Percentiles rank a stretch among this genome's conserved stretches.
Evolutionary conservation across 2,113 vertebrate species (phyloP).

Genomic region (Phyllostomus discolor): DNA sequence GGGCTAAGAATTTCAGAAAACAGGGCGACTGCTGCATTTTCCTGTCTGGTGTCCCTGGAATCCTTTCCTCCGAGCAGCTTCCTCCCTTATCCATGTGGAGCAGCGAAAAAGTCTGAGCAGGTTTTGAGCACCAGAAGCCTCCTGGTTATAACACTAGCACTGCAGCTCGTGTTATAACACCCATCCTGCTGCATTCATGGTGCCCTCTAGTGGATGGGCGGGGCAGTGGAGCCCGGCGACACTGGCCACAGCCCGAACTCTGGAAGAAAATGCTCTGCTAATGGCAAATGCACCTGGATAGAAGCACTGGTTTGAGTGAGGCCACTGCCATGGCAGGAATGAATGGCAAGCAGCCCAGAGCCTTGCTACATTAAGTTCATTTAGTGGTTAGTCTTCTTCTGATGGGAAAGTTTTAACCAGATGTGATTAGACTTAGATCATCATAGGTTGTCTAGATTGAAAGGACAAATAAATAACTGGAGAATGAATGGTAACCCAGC

Average conservation of each 20-base stretch:
- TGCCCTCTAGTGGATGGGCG: background rate
- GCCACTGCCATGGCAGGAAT: background rate
- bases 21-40: background rate
- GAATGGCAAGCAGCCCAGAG: background rate
- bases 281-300: too few species aligned
- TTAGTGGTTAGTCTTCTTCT: background rate
- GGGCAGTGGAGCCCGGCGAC: rapidly evolving
- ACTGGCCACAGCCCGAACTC: background rate
- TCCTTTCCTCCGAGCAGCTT: background rate
- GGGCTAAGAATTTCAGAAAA: background rate
- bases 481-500: background rate
- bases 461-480: background rate
- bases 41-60: background rate
- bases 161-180: too few species aligned
- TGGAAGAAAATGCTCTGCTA: background rate
- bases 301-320: background rate
- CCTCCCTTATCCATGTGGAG: background rate
- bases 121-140: background rate
- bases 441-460: background rate
- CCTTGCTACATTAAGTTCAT: background rate
- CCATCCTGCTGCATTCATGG: too few species aligned
- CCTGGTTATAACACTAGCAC: rapidly evolving
- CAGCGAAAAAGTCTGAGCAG: background rate
- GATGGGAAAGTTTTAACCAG: background rate
- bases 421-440: background rate